Base-by-base conservation (phyloP, 2,888 invertebrate genomes). In the Dynastes grantii region DNA sequence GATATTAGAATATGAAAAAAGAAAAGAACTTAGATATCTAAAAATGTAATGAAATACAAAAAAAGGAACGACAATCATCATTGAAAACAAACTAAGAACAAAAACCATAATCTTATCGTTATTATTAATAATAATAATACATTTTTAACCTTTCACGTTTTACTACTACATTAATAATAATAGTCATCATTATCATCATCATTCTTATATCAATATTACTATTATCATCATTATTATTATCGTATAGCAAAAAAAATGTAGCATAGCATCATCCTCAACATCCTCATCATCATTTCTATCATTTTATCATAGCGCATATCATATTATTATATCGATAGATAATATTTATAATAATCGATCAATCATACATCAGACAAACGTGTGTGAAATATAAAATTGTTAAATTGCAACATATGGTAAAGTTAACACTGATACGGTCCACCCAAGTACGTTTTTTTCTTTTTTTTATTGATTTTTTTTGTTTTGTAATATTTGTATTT, bases 391-490 rank as follows among this genome's bases (percentile, higher is more conserved):
- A 79, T 73, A 83, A 83, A 83, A 81, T 81, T 76, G 81, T 83
- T 85, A 84, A 85, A 86, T 88, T 87, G 88, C 87, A 88, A 88
- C 88, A 87, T 88, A 88, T 87, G 88, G 88, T 88, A 86, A 84
- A 85, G 84, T 85, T 82, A 85, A 87, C 86, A 87, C 85, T 86
- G 83, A 85, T 80, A 67, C 73, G 85, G 87, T 87, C 85, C 81
- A 81, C 81, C 84, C 86, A 73, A 87, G 87, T 87, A 85, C 85
- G 79, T 76, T 75, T 55, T 71, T 58, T 70, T 61, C 11, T 27
- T 61, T 29, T 27, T 61, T 61, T 61, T 27, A 29, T 27, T 53
- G 13, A 53, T 53, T 53, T 53, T 64, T 65, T 53, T n/a, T n/a
- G 53, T 53, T 53, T 53, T 53, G 53, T 53, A 53, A 53, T 53